A percentile compares a stretch with the other conserved stretches of the same genome.
These are phyloP conservation scores for Lates calcarifer DNA, from an alignment of 2,113 vertebrate genomes.

Conservation along the genomic window DNA sequence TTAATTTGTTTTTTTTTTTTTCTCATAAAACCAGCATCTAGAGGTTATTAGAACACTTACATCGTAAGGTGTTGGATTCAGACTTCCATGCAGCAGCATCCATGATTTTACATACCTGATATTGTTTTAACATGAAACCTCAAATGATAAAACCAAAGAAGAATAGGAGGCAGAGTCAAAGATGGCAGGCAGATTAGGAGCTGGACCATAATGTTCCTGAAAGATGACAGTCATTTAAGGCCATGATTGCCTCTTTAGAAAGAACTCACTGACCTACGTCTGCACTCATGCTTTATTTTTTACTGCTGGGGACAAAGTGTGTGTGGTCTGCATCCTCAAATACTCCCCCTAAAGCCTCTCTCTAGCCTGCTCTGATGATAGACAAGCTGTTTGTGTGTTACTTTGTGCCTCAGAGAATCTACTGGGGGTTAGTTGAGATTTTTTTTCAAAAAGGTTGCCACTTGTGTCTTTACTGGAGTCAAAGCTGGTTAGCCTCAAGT, in stretches of 20 bases:
- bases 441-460: slow-evolving; percentile 4
- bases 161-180: neutral
- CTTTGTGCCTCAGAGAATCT: slow-evolving; percentile 3
- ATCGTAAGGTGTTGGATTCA: neutral
- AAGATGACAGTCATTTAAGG: slow-evolving; percentile 22
- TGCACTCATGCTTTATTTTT: slow-evolving; percentile 21
- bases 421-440: neutral
- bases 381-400: neutral
- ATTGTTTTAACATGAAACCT: neutral
- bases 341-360: neutral
- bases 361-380: neutral
- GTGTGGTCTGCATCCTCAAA: slow-evolving; percentile 34
- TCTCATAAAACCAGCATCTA: too few species aligned
- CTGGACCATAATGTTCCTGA: slow-evolving; percentile 2
- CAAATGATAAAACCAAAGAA: neutral
- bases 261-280: slow-evolving; percentile 20
- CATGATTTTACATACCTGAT: neutral
- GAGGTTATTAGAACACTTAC: too few species aligned
- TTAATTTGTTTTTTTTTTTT: too few species aligned
- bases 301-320: slow-evolving; percentile 4
- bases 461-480: neutral
- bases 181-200: neutral
- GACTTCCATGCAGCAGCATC: neutral
- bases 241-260: neutral
- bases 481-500: neutral